Base-by-base conservation (phyloP, 2,888 invertebrate genomes). In the Lucinisca nassula region DNA sequence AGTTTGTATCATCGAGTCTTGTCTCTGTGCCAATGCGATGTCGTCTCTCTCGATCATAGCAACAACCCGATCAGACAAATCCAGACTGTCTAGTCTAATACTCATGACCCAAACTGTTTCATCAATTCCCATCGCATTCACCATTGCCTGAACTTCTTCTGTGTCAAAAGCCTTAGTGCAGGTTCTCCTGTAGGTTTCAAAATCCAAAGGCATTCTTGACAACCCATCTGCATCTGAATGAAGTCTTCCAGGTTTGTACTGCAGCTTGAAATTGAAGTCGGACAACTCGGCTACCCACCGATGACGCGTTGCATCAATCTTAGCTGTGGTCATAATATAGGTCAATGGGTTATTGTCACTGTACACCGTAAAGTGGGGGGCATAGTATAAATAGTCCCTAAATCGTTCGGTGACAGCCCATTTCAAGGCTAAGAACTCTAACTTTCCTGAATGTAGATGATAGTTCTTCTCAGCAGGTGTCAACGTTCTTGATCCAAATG, bases 401-500 rank as follows among this genome's bases (percentile, higher is more conserved):
- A 92, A 92, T 0, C 87, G n/a, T n/a, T n/a, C n/a, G n/a, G n/a
- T n/a, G n/a, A n/a, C n/a, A n/a, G n/a, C n/a, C n/a, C n/a, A n/a
- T 72, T 0, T 92, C 90, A 3, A 27, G 8, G 88, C 88, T 14
- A 90, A 49, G 38, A 91, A 84, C 35, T 91, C 90, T 8, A 89
- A 89, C 37, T n/a, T n/a, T n/a, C 90, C 88, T 14, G 85, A 89
- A 32, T 91, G 90, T 0, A 85, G 21, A 51, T 89, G 86, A 70
- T 93, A 94, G 40, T 91, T 92, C 70, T 89, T 76, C 49, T 94
- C 93, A 12, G 91, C 79, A 24, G 87, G 79, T 1, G 84, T 73
- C n/a, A 92, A 72, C 1, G 55, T 14, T 17, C 55, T 55, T 12
- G 30, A 76, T 14, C 76, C 51, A 51, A 49, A 76, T 6, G 24